These are phyloP conservation scores for Drosophila mojavensis DNA, from an alignment of 1,140 invertebrate genomes.

Conservation along the genomic window DNA sequence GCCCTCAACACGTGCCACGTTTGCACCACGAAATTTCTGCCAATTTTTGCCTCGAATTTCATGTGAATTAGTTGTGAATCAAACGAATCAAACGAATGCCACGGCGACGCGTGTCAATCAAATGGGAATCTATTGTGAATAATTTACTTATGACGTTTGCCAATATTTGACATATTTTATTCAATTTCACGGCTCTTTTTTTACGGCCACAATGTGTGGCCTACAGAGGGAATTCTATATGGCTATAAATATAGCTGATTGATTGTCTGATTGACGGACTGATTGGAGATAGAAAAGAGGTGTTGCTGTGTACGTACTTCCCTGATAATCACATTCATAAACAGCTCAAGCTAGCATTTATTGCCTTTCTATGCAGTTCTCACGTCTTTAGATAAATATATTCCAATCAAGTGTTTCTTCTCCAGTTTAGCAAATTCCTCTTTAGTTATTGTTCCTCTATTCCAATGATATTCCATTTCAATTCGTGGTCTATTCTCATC, in stretches of 20 bases:
- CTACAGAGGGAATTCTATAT: neutral
- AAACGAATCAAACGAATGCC: slow-evolving; percentile 67
- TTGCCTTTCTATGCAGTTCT: too few species aligned
- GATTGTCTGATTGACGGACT: neutral
- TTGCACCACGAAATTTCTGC: slow-evolving; percentile 42
- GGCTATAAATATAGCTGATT: neutral
- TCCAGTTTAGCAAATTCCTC: too few species aligned
- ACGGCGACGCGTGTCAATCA: slow-evolving; percentile 75
- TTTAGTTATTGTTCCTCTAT: too few species aligned
- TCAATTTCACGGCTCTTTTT: slow-evolving; percentile 52
- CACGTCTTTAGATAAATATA: too few species aligned
- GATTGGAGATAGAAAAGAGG: neutral
- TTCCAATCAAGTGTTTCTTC: too few species aligned
- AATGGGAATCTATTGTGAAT: slow-evolving; percentile 70
- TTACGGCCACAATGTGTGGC: neutral
- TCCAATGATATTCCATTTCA: too few species aligned
- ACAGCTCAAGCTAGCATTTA: too few species aligned
- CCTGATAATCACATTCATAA: too few species aligned
- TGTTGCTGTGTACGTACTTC: neutral
- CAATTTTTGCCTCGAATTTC: slow-evolving; percentile 53
- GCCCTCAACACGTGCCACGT: slow-evolving; percentile 58
- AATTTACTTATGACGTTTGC: slow-evolving; percentile 75
- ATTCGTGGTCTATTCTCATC: too few species aligned
- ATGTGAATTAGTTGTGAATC: slow-evolving; percentile 53
- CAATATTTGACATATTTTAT: slow-evolving; percentile 59